These are phyloP conservation scores for Palythoa grandis DNA, from an alignment of 92 coral and sea anemone genomes.

Conservation along the genomic window DNA sequence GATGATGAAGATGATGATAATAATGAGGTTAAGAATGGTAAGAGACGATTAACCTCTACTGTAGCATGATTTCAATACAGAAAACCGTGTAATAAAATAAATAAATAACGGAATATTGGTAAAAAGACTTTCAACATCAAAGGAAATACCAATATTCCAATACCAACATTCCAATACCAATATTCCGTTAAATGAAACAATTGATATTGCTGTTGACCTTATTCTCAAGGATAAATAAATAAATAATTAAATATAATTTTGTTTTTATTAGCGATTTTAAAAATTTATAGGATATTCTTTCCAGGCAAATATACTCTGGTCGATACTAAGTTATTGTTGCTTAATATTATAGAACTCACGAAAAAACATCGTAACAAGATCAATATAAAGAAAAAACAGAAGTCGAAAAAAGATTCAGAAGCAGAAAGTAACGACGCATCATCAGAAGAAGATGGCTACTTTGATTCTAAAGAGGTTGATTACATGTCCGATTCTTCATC, in stretches of 20 bases:
- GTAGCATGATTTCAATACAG: neutral
- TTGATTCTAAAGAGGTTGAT: conserved; percentile 96
- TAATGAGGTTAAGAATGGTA: conserved; percentile 33
- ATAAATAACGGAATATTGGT: too few species aligned
- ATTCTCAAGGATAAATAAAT: too few species aligned
- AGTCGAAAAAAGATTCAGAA: conserved; percentile 73
- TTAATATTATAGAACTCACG: conserved; percentile 21
- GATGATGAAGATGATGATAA: conserved; percentile 75
- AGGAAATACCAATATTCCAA: too few species aligned
- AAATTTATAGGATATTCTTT: neutral
- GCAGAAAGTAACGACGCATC: conserved; percentile 81
- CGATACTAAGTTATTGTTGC: neutral
- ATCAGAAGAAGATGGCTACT: conserved; percentile 94
- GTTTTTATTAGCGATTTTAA: too few species aligned
- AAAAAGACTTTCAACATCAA: too few species aligned
- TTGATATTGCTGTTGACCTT: too few species aligned
- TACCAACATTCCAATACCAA: too few species aligned
- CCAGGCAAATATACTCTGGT: neutral
- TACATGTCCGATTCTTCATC: conserved; percentile 90
- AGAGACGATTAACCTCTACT: conserved; percentile 2
- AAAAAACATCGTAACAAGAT: conserved; percentile 69
- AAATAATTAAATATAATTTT: too few species aligned
- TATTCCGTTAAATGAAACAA: too few species aligned
- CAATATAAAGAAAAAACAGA: conserved; percentile 64
- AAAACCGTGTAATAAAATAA: neutral